phyloP scores from a whole-genome alignment of 1,140 invertebrate species.

The Drosophila auraria region DNA sequence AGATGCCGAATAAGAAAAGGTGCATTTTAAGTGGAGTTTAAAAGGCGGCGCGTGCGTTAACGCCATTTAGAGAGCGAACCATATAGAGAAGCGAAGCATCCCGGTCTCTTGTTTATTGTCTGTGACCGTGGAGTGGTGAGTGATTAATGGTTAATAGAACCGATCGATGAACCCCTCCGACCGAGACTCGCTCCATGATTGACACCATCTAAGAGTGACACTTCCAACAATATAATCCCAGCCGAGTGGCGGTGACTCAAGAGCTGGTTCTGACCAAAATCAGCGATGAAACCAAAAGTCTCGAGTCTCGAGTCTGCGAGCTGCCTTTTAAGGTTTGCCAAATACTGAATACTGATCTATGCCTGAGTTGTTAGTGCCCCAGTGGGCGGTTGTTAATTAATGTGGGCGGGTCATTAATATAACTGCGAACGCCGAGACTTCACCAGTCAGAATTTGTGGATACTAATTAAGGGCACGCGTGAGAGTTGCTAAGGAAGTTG shows the following conservation, averaged over 20 bases:
- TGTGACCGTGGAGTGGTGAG: slow-evolving; percentile 57
- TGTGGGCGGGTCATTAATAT: slow-evolving; percentile 69
- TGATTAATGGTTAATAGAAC: slow-evolving; percentile 68
- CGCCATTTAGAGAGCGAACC: slow-evolving; percentile 60
- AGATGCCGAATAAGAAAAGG: slow-evolving; percentile 43
- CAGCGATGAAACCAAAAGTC: slow-evolving; percentile 32
- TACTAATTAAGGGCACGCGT: slow-evolving; percentile 69
- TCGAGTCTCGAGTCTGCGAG: slow-evolving; percentile 12
- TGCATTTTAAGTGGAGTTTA: slow-evolving; percentile 33
- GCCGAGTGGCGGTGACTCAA: slow-evolving; percentile 55
- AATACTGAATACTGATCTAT: slow-evolving; percentile 42
- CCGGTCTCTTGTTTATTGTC: slow-evolving; percentile 25
- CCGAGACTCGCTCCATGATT: slow-evolving; percentile 25
- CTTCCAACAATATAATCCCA: slow-evolving; percentile 40
- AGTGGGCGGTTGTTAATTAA: slow-evolving; percentile 68
- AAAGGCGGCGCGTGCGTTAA: slow-evolving; percentile 46
- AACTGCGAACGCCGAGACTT: slow-evolving; percentile 30
- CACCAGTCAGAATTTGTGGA: slow-evolving; percentile 39
- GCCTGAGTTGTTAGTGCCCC: slow-evolving; percentile 12
- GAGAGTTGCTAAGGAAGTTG: slow-evolving; percentile 37
- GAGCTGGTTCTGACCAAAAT: slow-evolving; percentile 50
- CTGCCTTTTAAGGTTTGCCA: slow-evolving; percentile 42
- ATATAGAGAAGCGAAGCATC: slow-evolving; percentile 56
- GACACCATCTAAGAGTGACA: slow-evolving; percentile 49
- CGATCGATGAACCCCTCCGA: slow-evolving; percentile 32